Conservation (phyloP, 2,113 vertebrate species). For the Odontophorus gujanensis region DNA sequence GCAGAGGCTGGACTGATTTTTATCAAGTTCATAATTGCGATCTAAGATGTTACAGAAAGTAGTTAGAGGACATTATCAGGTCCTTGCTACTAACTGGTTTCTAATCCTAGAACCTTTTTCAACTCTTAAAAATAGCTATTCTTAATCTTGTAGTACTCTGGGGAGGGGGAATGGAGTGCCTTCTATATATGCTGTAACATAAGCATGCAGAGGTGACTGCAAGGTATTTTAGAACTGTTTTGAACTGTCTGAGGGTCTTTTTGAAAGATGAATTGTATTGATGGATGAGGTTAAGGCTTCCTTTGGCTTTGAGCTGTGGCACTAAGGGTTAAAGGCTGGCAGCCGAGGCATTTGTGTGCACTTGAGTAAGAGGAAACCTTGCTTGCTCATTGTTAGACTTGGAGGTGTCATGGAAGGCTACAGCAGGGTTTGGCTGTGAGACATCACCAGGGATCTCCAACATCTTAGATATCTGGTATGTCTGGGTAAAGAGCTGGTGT, state of each 20-base stretch:
- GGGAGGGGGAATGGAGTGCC: not conserved
- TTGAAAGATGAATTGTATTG: not conserved
- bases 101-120: not conserved
- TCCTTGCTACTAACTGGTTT: not conserved
- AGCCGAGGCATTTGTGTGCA: not conserved
- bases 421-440: not conserved
- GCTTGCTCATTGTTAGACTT: not conserved
- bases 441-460: not conserved
- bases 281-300: not conserved
- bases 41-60: not conserved
- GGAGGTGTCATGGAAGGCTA: not conserved
- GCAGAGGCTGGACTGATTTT: slow-evolving; percentile 36
- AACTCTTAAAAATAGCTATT: not conserved
- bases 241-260: not conserved
- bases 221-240: not conserved
- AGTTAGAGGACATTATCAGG: not conserved
- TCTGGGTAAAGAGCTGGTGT: not conserved
- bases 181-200: not conserved
- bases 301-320: not conserved
- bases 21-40: slow-evolving; percentile 28
- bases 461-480: not conserved
- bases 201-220: not conserved
- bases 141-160: not conserved
- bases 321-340: not conserved
- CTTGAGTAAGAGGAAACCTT: not conserved